These are phyloP conservation scores for Smittia aterrima DNA, from an alignment of 2,888 invertebrate species.

Conservation along the genomic window DNA sequence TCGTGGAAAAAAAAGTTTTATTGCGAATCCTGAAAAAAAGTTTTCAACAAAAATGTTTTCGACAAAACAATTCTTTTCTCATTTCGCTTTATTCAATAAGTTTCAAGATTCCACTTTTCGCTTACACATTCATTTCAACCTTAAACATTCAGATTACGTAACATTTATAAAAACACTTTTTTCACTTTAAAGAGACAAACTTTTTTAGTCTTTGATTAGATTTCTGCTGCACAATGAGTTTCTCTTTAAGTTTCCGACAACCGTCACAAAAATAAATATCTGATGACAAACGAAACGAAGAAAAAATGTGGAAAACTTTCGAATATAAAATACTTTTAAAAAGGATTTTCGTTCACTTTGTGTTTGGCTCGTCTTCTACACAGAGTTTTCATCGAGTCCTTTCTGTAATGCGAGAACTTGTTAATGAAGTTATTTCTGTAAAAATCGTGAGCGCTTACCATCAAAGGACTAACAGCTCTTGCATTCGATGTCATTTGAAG, in stretches of 20 bases:
- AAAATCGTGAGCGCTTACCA: slow-evolving; percentile 44
- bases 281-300: neutral
- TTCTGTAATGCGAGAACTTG: slow-evolving; percentile 45
- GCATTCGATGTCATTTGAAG: slow-evolving; percentile 51
- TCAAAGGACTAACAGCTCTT: slow-evolving; percentile 52
- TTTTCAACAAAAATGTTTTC: too few relatives aligned
- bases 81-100: neutral
- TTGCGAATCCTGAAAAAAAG: too few relatives aligned
- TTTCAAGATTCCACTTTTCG: neutral
- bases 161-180: slow-evolving; percentile 32
- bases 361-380: slow-evolving; percentile 45
- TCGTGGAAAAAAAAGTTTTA: too few relatives aligned
- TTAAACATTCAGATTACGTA: slow-evolving; percentile 25
- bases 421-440: neutral
- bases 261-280: neutral
- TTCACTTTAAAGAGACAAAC: slow-evolving; percentile 7
- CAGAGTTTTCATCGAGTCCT: slow-evolving; percentile 53
- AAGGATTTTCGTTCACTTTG: neutral
- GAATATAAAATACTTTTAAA: too few relatives aligned
- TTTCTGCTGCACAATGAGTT: neutral
- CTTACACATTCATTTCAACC: neutral
- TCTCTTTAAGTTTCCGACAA: neutral
- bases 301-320: too few relatives aligned
- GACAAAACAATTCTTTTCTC: neutral
- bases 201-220: neutral